Evolutionary conservation across 2,797 vertebrate genomes (phyloP), one percentile per base, ranked within the genome.

Genomic region (Peromyscus attwateri): DNA sequence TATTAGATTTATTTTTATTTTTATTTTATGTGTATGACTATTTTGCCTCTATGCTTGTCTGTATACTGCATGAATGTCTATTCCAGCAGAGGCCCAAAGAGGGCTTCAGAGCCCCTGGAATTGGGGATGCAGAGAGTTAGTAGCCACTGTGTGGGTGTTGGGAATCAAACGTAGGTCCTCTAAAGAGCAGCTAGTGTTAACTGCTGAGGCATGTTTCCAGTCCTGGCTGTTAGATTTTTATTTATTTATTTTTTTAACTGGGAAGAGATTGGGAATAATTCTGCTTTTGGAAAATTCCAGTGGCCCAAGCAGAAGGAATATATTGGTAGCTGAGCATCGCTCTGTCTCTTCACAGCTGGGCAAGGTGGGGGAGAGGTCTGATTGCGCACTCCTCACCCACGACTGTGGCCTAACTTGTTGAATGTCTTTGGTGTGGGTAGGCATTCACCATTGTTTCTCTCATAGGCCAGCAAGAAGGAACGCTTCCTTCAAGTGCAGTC

Each of bases 401-500:
- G 16, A 3, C 40, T n/a, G 37, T 6, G 66, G 66, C 57, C 60
- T 60, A 29, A 4, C 70, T 62, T 75, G 57, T 43, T 43, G 52
- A 49, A 37, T 14, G 19, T n/a, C 64, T 34, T 43, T 6, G 0
- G 52, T 37, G 4, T 66, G 83, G 34, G 43, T 60, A 82, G 46
- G 57, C 34, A 37, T 75, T 37, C 31, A 25, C 1, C 7, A 23
- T 12, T 4, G 55, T 92, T 71, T 93, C 57, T 97, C 9, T 94
- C 95, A 31, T 71, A 99, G 99, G 96, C 98, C 88, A 99, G 99
- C 97, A 99, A 99, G 98, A 98, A 97, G 52, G 96, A 95, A 0
- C 98, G 97, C 52, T 99, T 99, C 97, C 98, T 97, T 87, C 99
- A 99, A 98, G 99, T 99, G 85, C 99, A 99, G 98, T 98, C 98